phyloP scores from a whole-genome alignment of 2,888 invertebrate genomes.

The Cepaea hortensis region DNA sequence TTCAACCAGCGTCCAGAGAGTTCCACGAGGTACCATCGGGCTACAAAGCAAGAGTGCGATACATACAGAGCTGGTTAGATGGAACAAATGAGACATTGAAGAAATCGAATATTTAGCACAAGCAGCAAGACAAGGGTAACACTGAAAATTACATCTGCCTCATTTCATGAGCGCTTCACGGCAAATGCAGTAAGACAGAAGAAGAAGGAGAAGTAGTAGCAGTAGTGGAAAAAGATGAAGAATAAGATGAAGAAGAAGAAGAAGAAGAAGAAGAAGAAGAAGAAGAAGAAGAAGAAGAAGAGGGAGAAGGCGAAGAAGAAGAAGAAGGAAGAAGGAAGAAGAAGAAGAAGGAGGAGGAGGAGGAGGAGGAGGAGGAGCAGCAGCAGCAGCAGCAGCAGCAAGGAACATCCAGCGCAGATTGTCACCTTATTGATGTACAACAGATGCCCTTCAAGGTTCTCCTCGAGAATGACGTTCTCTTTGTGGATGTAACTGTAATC shows the following conservation, averaged over 20 bases:
- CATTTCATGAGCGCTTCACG: too few relatives aligned
- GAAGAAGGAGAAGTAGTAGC: conserved; percentile 7
- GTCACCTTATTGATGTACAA: conserved; percentile 20
- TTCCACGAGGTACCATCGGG: too few relatives aligned
- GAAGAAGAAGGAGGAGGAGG: too few relatives aligned
- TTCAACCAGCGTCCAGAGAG: too few relatives aligned
- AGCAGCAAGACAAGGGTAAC: too few relatives aligned
- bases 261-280: conserved; percentile 23
- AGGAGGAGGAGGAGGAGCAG: not conserved
- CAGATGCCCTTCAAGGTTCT: conserved; percentile 45
- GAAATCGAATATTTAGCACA: too few relatives aligned
- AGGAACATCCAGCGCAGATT: not conserved
- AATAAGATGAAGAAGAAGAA: conserved; percentile 22
- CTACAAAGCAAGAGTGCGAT: too few relatives aligned
- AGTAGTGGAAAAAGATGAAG: conserved; percentile 27
- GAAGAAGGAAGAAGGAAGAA: too few relatives aligned
- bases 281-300: conserved; percentile 27
- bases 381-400: not conserved
- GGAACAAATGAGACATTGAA: too few relatives aligned
- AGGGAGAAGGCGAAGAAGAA: not conserved
- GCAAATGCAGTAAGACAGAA: too few relatives aligned
- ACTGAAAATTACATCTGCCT: too few relatives aligned
- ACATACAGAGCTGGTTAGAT: too few relatives aligned
- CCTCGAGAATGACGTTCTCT: conserved; percentile 51
- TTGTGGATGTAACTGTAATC: conserved; percentile 52